These are phyloP conservation scores for Anser cygnoides DNA, from an alignment of 2,113 vertebrate genomes.

Conservation along the genomic window DNA sequence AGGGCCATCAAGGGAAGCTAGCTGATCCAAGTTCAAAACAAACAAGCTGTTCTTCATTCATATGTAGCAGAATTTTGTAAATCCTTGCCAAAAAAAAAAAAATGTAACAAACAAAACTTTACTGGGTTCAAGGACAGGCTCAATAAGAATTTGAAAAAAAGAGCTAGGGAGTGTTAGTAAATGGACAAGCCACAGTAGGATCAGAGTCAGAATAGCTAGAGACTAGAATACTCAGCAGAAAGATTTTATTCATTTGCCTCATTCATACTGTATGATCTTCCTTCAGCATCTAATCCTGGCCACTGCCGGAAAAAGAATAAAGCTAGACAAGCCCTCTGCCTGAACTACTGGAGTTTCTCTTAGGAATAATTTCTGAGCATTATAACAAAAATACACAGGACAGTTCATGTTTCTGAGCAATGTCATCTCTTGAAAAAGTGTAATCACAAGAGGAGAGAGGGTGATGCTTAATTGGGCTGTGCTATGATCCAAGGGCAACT, in stretches of 20 bases:
- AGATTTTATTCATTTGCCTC: not conserved
- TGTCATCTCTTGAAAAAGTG: not conserved
- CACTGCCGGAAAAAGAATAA: not conserved
- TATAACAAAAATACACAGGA: not conserved
- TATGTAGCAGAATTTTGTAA: not conserved
- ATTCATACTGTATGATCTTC: not conserved
- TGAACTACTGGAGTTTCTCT: not conserved
- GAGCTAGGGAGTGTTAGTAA: not conserved
- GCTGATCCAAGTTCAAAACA: conserved; percentile 18
- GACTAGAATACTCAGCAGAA: not conserved
- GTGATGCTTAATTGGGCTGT: not conserved
- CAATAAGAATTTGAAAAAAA: not conserved
- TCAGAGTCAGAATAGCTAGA: not conserved
- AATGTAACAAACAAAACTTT: not conserved
- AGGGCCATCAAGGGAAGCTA: not conserved
- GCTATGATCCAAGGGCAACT: not conserved
- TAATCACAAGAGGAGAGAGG: not conserved
- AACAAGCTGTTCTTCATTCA: not conserved
- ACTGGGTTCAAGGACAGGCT: not conserved
- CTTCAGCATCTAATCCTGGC: not conserved
- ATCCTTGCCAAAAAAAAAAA: not conserved
- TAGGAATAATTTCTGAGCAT: not conserved
- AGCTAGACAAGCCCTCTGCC: not conserved
- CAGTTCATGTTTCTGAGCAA: not conserved
- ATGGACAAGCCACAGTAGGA: not conserved